These are phyloP conservation scores for Pardalotus punctatus DNA, from an alignment of 2,113 vertebrate genomes.

Conservation along the genomic window DNA sequence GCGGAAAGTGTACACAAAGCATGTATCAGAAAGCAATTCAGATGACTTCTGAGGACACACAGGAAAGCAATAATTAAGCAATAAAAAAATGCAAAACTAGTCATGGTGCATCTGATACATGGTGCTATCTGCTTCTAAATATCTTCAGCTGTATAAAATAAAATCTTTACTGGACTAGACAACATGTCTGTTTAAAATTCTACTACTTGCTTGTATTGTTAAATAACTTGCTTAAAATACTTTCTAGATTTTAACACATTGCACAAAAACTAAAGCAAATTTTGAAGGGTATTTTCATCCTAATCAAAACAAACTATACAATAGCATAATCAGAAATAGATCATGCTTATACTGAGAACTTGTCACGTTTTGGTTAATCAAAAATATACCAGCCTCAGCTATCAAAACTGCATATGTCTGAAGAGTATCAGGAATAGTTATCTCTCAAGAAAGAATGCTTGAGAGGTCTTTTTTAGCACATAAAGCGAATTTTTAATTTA, in stretches of 20 bases:
- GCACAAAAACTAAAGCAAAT: neutral
- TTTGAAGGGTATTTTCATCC: neutral
- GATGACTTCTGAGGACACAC: neutral
- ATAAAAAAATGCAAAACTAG: neutral
- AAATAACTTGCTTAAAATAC: neutral
- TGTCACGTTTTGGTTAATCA: neutral
- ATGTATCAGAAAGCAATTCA: neutral
- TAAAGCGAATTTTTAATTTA: neutral
- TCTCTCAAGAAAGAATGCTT: neutral
- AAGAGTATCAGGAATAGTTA: neutral
- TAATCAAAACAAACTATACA: neutral
- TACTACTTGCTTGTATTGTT: neutral
- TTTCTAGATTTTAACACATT: neutral
- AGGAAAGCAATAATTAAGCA: neutral
- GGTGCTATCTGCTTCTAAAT: neutral
- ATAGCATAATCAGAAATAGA: neutral
- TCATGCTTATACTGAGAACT: neutral
- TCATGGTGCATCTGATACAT: neutral
- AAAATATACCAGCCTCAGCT: neutral
- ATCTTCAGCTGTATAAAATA: neutral
- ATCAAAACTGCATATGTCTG: neutral
- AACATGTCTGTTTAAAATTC: neutral
- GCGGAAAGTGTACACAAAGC: neutral
- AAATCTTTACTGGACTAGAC: neutral
- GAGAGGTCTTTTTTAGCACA: neutral